Evolutionary conservation across 1,140 invertebrate species (phyloP).

Genomic region (Danaus plexippus): DNA sequence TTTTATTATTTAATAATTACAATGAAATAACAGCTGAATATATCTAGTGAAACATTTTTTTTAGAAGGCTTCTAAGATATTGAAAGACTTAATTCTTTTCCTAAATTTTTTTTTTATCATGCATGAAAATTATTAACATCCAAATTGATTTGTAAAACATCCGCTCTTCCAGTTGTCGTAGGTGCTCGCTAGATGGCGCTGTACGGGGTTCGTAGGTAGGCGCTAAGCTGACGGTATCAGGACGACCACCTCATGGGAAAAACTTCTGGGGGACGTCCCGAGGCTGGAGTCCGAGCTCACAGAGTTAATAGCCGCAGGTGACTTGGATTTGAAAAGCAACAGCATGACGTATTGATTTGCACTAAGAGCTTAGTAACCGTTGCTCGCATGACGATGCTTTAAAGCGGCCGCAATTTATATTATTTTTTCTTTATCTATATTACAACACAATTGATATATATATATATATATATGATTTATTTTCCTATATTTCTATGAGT

Average conservation of each 20-base stretch:
- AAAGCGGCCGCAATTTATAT: too few relatives aligned
- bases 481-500: too few relatives aligned
- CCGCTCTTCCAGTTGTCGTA: conserved; percentile 42
- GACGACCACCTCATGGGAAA: conserved; percentile 60
- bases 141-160: conserved; percentile 13
- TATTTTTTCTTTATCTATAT: too few relatives aligned
- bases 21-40: too few relatives aligned
- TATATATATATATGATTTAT: too few relatives aligned
- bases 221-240: conserved; percentile 38
- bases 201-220: conserved; percentile 32
- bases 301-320: conserved; percentile 56
- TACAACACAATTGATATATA: too few relatives aligned
- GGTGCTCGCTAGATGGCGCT: conserved; percentile 42
- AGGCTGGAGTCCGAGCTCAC: conserved; percentile 54
- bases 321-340: conserved; percentile 15
- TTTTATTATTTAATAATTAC: too few relatives aligned
- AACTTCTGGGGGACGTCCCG: conserved; percentile 59
- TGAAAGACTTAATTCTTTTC: too few relatives aligned
- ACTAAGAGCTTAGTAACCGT: neutral
- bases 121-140: neutral
- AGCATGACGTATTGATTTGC: conserved; percentile 15
- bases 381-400: too few relatives aligned
- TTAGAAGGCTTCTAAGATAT: too few relatives aligned
- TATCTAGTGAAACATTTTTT: too few relatives aligned
- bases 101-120: too few relatives aligned